These are phyloP conservation scores for Gymnocypris eckloni DNA, from an alignment of 2,797 vertebrate species.

Conservation along the genomic window DNA sequence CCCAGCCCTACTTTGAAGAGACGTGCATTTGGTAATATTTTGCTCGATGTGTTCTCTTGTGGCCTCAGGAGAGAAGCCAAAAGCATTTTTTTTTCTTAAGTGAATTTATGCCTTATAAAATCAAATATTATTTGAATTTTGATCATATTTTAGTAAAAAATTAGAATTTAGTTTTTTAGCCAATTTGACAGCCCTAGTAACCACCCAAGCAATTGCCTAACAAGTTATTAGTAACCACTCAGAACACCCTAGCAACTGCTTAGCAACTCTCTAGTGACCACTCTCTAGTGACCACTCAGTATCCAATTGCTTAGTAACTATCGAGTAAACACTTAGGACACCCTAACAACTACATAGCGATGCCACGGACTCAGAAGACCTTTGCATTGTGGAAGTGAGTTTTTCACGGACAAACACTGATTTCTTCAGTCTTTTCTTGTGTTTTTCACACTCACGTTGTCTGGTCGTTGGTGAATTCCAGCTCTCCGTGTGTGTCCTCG, in stretches of 20 bases:
- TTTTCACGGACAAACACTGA: neutral
- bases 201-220: neutral
- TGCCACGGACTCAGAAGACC: neutral
- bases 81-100: too few relatives aligned
- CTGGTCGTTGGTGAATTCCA: slow-evolving; percentile 94
- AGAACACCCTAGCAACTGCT: neutral
- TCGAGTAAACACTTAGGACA: neutral
- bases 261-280: neutral
- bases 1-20: too few relatives aligned
- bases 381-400: neutral
- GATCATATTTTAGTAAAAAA: too few relatives aligned
- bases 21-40: too few relatives aligned
- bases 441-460: slow-evolving; percentile 82
- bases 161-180: too few relatives aligned
- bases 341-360: neutral
- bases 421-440: neutral
- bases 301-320: neutral
- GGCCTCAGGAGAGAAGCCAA: too few relatives aligned
- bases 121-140: too few relatives aligned
- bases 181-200: too few relatives aligned
- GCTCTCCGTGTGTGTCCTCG: slow-evolving; percentile 86
- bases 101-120: too few relatives aligned
- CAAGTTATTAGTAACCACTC: neutral
- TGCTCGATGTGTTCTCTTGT: too few relatives aligned
- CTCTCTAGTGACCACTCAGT: neutral